Evolutionary conservation across 2,797 vertebrate genomes (phyloP), one percentile per base, ranked within the genome.

Genomic region (Paramormyrops hopkinsi): DNA sequence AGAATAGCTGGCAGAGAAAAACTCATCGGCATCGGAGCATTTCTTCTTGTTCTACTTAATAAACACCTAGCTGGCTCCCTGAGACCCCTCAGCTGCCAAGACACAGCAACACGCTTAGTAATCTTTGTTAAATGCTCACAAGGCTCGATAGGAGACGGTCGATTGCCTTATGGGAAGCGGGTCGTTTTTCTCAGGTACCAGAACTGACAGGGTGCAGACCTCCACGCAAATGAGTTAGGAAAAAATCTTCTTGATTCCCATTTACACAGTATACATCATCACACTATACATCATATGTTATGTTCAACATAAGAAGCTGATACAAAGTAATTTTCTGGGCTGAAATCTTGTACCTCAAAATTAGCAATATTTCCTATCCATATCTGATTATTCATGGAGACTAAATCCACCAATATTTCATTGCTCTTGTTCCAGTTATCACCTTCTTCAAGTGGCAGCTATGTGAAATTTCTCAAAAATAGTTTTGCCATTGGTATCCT

Each of bases 21-120:
- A 25, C 44, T 87, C 53, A 59, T 22, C 51, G 19, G 85, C 6
- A 62, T 87, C 86, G 8, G 8, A 44, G 51, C 54, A 87, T 54
- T 86, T 86, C 85, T 53, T 54, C 85, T 86, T 59, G 17, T 87
- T 87, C 51, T 37, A 46, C 86, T 59, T 87, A 62, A 87, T 86
- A 54, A 53, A 87, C 86, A 87, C 33, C 86, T 59, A 87, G 33
- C 53, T 59, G 86, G 25, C 53, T 87, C 25, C 19, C 54, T n/a
- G 25, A 86, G 50, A 56, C 85, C 85, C 17, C 51, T 6, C 11
- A 59, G 53, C 37, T 44, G 51, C 85, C 51, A 54, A 53, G 17
- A 41, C 29, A 53, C 85, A 86, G 29, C 85, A 54, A 33, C 85
- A 86, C 6, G 14, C 51, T 86, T 86, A 56, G 85, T 5, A 41